phyloP scores from a whole-genome alignment of 2,113 vertebrate genomes.

The Ginglymostoma cirratum region DNA sequence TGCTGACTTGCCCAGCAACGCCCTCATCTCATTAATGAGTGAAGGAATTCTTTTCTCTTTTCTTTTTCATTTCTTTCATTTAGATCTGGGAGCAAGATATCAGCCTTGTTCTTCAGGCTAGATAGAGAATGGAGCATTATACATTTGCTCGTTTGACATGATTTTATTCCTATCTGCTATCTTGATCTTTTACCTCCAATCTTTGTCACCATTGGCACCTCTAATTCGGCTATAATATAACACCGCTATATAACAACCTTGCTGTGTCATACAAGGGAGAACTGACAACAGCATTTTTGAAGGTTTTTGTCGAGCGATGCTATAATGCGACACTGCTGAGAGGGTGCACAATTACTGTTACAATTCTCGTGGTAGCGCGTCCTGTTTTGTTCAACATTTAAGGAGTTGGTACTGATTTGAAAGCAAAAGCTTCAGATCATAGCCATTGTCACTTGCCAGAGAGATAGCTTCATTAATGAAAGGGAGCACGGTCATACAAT shows the following conservation, averaged over 20 bases:
- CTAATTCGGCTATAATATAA: background rate
- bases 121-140: background rate
- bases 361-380: background rate
- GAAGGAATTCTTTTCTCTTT: background rate
- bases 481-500: background rate
- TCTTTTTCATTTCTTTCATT: background rate
- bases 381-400: background rate
- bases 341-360: background rate
- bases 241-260: background rate
- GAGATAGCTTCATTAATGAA: background rate
- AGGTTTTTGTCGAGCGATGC: background rate
- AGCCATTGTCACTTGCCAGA: background rate
- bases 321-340: background rate
- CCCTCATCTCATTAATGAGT: too few relatives aligned
- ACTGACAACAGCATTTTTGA: background rate
- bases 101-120: background rate
- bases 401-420: background rate
- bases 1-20: too few relatives aligned
- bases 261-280: background rate
- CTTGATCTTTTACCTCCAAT: background rate
- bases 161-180: background rate
- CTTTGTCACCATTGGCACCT: constrained; percentile 14
- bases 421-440: background rate
- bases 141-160: background rate
- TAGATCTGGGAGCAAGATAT: background rate